A percentile compares a stretch with the other conserved stretches of the same genome.
Evolutionary conservation across 2,888 invertebrate genomes (phyloP).

Genomic region (Brachypalpus laphriformis): DNA sequence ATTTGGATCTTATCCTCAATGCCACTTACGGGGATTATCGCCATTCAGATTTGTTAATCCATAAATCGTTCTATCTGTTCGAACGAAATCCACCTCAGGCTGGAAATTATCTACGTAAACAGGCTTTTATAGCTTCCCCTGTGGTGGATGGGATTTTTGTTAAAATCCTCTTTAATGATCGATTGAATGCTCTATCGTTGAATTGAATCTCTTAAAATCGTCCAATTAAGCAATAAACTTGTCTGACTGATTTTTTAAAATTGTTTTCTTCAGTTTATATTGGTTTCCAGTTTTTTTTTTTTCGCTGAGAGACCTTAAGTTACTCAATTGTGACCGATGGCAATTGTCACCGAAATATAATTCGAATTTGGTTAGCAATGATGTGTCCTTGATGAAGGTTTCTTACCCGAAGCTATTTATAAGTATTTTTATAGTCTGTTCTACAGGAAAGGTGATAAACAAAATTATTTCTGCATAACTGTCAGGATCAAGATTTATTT

Average conservation of each 20-base stretch:
- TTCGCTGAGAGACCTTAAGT: too few species aligned
- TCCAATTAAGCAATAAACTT: constrained; percentile 9
- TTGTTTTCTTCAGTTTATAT: neutral
- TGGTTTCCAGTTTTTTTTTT: neutral
- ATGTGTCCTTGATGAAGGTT: constrained; percentile 7
- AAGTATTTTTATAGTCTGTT: neutral
- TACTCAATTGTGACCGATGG: neutral
- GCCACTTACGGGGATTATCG: constrained; percentile 6
- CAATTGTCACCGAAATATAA: neutral
- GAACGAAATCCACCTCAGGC: neutral
- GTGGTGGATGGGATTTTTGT: neutral
- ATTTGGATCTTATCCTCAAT: neutral
- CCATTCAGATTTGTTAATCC: neutral
- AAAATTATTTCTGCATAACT: too few species aligned
- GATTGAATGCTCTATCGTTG: too few species aligned
- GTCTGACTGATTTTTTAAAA: neutral
- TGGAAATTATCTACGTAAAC: neutral
- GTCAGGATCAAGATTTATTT: too few species aligned
- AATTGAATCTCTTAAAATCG: neutral
- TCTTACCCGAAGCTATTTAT: neutral
- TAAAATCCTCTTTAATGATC: neutral
- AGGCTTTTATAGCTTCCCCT: neutral
- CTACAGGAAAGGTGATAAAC: neutral
- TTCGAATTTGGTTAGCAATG: neutral
- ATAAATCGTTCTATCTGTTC: neutral